phyloP scores from a whole-genome alignment of 2,797 vertebrate species.

The Enoplosus armatus region DNA sequence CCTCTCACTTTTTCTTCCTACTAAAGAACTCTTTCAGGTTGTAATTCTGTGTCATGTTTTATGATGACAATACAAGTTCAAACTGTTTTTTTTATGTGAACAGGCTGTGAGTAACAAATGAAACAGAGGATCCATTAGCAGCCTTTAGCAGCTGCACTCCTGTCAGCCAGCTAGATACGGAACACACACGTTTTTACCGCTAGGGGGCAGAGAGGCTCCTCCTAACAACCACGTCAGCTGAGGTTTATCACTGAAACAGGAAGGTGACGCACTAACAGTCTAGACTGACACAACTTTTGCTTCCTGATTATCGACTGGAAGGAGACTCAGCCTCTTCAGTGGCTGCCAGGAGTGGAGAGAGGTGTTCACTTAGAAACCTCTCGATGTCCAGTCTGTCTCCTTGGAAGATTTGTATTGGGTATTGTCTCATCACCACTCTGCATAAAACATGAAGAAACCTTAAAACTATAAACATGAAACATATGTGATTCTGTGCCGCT shows the following conservation, averaged over 20 bases:
- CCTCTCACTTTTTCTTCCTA: background rate
- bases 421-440: background rate
- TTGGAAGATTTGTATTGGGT: background rate
- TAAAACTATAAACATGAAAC: background rate
- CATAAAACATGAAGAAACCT: background rate
- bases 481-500: background rate
- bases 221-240: background rate
- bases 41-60: background rate
- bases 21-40: background rate
- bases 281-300: background rate
- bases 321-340: background rate
- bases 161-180: background rate
- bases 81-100: background rate
- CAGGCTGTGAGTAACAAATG: background rate
- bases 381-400: background rate
- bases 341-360: background rate
- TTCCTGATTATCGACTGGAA: conserved; percentile 2
- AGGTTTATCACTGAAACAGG: background rate
- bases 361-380: background rate
- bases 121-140: background rate
- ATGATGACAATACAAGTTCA: background rate
- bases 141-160: background rate
- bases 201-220: conserved; percentile 52
- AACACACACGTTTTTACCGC: conserved; percentile 25
- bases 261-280: background rate